These are phyloP conservation scores for Drosophila hawaiiensis DNA, from an alignment of 2,888 invertebrate species.

Conservation along the genomic window DNA sequence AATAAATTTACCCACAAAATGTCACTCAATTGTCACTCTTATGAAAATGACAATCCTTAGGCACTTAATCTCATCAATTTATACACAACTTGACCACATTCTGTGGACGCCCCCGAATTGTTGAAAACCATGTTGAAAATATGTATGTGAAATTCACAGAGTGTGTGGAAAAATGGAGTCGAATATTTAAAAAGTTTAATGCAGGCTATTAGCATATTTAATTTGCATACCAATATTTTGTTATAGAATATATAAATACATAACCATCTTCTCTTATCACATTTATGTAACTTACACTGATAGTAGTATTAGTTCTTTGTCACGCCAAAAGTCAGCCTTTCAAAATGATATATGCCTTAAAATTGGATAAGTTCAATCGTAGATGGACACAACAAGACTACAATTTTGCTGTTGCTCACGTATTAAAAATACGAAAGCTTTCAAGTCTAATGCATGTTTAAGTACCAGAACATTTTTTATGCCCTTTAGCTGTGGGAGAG, in stretches of 20 bases:
- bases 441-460: slow-evolving; percentile 18
- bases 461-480: slow-evolving; percentile 16
- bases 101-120: slow-evolving; percentile 3
- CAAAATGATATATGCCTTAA: background rate
- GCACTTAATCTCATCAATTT: slow-evolving; percentile 39
- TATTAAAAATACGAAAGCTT: slow-evolving; percentile 2
- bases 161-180: background rate
- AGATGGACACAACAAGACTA: background rate
- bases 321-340: no score
- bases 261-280: background rate
- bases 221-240: slow-evolving; percentile 3
- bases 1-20: slow-evolving; percentile 8
- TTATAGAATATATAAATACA: background rate
- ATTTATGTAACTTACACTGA: background rate
- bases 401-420: background rate
- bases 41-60: slow-evolving; percentile 17
- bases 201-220: background rate
- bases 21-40: slow-evolving; percentile 30
- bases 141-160: background rate
- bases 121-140: slow-evolving; percentile 1
- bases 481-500: background rate
- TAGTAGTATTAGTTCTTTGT: no score
- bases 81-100: slow-evolving; percentile 38
- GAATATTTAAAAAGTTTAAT: background rate
- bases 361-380: background rate